Evolutionary conservation across 2,113 vertebrate genomes (phyloP).

Genomic region (Lepisosteus oculatus): DNA sequence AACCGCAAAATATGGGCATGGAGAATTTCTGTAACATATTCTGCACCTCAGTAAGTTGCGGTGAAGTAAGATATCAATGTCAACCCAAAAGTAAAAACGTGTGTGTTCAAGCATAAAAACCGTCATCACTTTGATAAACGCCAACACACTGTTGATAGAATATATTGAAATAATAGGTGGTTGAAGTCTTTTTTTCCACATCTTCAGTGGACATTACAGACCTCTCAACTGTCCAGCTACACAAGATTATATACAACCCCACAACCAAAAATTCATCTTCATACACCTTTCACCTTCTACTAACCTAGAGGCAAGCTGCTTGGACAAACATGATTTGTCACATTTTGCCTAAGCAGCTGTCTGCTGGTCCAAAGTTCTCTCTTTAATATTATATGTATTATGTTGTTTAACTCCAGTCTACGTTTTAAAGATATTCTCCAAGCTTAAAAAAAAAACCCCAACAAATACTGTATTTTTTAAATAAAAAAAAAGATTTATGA

Average conservation of each 20-base stretch:
- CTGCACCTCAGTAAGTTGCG: too few species aligned
- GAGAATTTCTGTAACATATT: too few species aligned
- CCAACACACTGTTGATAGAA: not conserved
- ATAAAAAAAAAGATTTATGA: too few species aligned
- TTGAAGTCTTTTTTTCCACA: not conserved
- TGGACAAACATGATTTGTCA: slow-evolving; percentile 48
- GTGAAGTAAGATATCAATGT: too few species aligned
- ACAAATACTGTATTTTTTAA: too few species aligned
- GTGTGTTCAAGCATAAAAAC: too few species aligned
- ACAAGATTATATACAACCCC: slow-evolving; percentile 3
- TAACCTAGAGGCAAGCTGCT: slow-evolving; percentile 45
- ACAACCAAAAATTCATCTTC: slow-evolving; percentile 44
- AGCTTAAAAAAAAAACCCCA: too few species aligned
- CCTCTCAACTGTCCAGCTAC: slow-evolving; percentile 12
- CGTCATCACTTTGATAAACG: not conserved
- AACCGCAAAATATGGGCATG: too few species aligned
- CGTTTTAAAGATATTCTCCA: too few species aligned
- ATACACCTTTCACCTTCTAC: not conserved
- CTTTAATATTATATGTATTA: too few species aligned
- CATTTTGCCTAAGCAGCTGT: slow-evolving; percentile 12
- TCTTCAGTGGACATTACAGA: slow-evolving; percentile 8
- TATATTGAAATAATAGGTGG: slow-evolving; percentile 9
- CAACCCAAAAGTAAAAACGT: too few species aligned
- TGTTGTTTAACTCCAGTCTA: too few species aligned
- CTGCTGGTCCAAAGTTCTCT: slow-evolving; percentile 47